Base-by-base conservation (phyloP, 2,888 invertebrate genomes). In the Timandra comae region DNA sequence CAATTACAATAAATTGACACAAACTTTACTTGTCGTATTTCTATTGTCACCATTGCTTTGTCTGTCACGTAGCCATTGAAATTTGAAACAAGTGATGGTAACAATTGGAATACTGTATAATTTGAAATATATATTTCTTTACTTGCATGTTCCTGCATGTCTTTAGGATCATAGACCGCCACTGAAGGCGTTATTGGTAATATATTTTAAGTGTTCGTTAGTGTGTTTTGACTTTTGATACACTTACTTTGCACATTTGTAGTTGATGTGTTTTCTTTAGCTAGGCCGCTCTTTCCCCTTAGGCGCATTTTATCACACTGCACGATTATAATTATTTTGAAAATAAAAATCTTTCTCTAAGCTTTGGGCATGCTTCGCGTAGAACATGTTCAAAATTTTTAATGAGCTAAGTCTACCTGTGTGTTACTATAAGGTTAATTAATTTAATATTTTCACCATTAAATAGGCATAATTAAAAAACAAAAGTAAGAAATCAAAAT, bases 201-300 rank as follows among this genome's bases (percentile, higher is more conserved):
- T 73, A 54, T 47, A 67, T 66, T 71, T 73, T 68, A 62, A 63
- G 65, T 73, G 72, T 75, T 69, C 70, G 74, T 80, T 16, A 3
- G 73, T 73, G 70, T 51, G 35, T 42, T 48, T n/a, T n/a, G n/a
- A n/a, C n/a, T n/a, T n/a, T n/a, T 59, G 46, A 72, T 73, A 68
- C 81, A 84, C 84, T 84, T 84, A 76, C 73, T 84, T 82, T 84
- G 85, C 85, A 85, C 82, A 79, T 81, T 79, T 67, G 70, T 82
- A 82, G 81, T 78, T 66, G 74, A 61, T 76, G 79, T 80, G 73
- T 77, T 81, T 80, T 76, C 65, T 77, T 84, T 84, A 81, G 81
- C 81, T 81, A 84, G 79, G 82, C 80, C 63, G 80, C 81, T 81
- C 80, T 81, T 75, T 78, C 76, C 82, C 81, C 78, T 58, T 75